Evolutionary conservation across 2,888 invertebrate genomes (phyloP).

Genomic region (Siphonodentalium dalli): DNA sequence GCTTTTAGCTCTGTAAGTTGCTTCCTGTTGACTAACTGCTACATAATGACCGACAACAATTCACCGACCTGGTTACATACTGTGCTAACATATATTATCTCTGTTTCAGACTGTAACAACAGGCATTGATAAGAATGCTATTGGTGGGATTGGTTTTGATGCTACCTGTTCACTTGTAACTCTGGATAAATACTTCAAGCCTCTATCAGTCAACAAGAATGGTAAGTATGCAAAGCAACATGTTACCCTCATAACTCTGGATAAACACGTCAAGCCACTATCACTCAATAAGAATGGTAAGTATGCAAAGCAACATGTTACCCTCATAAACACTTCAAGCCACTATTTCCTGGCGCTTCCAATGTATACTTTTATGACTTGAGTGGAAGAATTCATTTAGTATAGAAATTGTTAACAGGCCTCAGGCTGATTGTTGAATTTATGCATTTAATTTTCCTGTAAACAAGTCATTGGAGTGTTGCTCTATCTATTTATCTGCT

Average conservation of each 20-base stretch:
- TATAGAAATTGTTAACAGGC: no score
- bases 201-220: constrained; percentile 51
- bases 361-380: no score
- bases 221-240: constrained; percentile 42
- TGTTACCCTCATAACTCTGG: background rate
- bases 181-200: constrained; percentile 73
- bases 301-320: no score
- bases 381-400: no score
- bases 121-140: constrained; percentile 32
- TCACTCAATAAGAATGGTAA: no score
- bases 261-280: no score
- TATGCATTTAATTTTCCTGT: background rate
- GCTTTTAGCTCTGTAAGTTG: no score
- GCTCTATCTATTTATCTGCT: no score
- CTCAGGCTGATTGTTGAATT: background rate
- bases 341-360: background rate
- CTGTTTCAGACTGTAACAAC: constrained; percentile 34
- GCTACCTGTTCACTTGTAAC: constrained; percentile 93
- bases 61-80: no score
- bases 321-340: no score
- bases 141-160: constrained; percentile 86
- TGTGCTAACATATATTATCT: background rate
- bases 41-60: no score
- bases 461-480: background rate
- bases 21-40: no score